phyloP scores from a whole-genome alignment of 2,888 invertebrate species.

The Melinaea marsaeus region DNA sequence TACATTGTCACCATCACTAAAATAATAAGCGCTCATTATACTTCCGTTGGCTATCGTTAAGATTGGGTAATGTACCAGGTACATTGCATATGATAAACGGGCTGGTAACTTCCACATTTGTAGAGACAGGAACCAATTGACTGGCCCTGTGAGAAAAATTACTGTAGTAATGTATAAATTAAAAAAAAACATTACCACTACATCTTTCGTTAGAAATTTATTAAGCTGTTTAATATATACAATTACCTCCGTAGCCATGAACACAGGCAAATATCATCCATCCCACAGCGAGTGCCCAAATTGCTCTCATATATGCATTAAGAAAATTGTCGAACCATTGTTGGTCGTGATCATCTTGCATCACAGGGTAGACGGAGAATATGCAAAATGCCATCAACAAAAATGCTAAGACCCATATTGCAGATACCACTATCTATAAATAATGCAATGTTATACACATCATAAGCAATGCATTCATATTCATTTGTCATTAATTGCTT shows the following conservation, averaged over 20 bases:
- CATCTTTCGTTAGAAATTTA: too few relatives aligned
- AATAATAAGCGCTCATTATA: slow-evolving; percentile 49
- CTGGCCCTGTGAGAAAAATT: slow-evolving; percentile 25
- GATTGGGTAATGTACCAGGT: slow-evolving; percentile 68
- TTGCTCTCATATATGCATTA: slow-evolving; percentile 59
- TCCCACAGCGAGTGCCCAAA: slow-evolving; percentile 65
- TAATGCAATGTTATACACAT: neutral
- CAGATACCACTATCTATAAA: slow-evolving; percentile 14
- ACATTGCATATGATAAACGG: slow-evolving; percentile 75
- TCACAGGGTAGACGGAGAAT: slow-evolving; percentile 25
- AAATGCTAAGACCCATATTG: slow-evolving; percentile 21
- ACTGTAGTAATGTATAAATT: neutral
- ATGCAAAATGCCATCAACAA: slow-evolving; percentile 24
- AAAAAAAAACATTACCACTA: too few relatives aligned
- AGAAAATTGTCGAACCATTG: slow-evolving; percentile 49
- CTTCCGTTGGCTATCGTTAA: slow-evolving; percentile 50
- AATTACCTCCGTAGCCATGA: slow-evolving; percentile 63
- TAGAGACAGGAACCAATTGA: slow-evolving; percentile 73
- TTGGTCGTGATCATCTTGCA: slow-evolving; percentile 48
- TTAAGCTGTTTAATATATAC: too few relatives aligned
- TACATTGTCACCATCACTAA: slow-evolving; percentile 46
- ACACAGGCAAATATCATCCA: slow-evolving; percentile 70
- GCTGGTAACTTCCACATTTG: slow-evolving; percentile 72
- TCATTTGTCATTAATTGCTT: too few relatives aligned
- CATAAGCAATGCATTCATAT: too few relatives aligned